Percentiles rank a stretch among this genome's conserved stretches.
These are phyloP conservation scores for Hydrophis major DNA, from an alignment of 2,797 vertebrate genomes.

Conservation along the genomic window DNA sequence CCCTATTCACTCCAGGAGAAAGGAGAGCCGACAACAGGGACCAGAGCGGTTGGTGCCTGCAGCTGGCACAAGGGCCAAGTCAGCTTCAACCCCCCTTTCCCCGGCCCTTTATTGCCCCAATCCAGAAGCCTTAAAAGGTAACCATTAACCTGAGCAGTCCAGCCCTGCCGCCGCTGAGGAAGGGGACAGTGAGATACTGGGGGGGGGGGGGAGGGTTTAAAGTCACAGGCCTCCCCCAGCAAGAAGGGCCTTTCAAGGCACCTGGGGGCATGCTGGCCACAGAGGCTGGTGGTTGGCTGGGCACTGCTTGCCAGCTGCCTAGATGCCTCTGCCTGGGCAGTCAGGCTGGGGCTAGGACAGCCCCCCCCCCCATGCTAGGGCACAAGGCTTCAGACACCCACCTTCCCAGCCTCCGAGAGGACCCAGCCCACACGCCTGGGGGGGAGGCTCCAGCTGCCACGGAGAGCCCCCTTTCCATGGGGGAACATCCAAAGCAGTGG, in stretches of 20 bases:
- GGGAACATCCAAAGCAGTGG: not conserved
- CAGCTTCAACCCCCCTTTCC: slow-evolving; percentile 32
- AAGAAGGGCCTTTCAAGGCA: not conserved
- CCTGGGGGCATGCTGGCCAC: not conserved
- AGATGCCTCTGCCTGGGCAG: not conserved
- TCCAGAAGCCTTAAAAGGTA: slow-evolving; percentile 59
- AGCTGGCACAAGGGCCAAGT: not conserved
- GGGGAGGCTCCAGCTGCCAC: not conserved
- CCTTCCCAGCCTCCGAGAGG: not conserved
- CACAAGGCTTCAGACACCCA: not conserved
- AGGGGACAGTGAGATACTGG: not conserved
- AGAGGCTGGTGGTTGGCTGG: not conserved
- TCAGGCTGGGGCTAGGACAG: not conserved
- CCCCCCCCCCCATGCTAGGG: not conserved
- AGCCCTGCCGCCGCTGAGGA: slow-evolving; percentile 14
- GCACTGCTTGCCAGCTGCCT: not conserved
- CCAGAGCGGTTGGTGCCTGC: not conserved
- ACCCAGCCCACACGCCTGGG: not conserved
- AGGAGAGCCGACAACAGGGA: not conserved
- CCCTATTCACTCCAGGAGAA: slow-evolving; percentile 41
- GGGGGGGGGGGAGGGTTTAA: not conserved
- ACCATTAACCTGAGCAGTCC: slow-evolving; percentile 69
- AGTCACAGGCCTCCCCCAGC: not conserved
- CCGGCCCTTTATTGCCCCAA: slow-evolving; percentile 59
- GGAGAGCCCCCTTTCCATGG: not conserved